Conservation (phyloP, 2,113 vertebrate genomes). For the Rafetus swinhoei region DNA sequence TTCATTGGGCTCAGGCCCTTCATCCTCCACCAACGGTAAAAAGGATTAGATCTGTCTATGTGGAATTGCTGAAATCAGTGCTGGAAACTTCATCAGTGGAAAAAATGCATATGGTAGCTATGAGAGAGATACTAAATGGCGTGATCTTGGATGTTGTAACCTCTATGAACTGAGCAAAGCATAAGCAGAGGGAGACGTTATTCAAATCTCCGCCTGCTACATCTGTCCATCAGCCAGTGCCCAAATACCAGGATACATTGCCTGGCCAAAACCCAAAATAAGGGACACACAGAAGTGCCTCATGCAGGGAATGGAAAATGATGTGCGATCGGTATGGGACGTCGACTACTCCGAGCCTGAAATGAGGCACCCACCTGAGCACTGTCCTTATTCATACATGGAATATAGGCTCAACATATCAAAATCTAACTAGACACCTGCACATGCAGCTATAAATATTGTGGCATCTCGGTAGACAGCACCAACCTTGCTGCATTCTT, state of each 20-base stretch:
- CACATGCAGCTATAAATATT: rapidly evolving
- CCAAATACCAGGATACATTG: background rate
- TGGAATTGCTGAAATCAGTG: background rate
- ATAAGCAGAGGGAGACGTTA: background rate
- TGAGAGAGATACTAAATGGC: background rate
- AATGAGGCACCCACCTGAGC: background rate
- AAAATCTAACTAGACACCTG: background rate
- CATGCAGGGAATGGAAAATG: rapidly evolving
- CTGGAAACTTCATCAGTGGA: background rate
- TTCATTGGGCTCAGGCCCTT: background rate
- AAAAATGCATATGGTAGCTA: background rate
- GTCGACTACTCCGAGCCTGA: background rate
- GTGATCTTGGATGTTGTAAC: background rate
- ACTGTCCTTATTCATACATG: background rate
- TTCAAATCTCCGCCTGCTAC: rapidly evolving
- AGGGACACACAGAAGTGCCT: background rate
- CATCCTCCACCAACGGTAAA: background rate
- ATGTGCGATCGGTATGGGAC: background rate
- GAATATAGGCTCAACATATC: background rate
- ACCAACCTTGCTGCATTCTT: rapidly evolving
- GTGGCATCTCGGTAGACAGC: background rate
- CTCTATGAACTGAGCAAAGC: background rate
- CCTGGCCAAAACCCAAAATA: background rate
- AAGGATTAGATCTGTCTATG: background rate
- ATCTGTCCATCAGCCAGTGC: background rate